These are phyloP conservation scores for Hirtodrosophila alboralis DNA, from an alignment of 2,888 invertebrate species.

Conservation along the genomic window DNA sequence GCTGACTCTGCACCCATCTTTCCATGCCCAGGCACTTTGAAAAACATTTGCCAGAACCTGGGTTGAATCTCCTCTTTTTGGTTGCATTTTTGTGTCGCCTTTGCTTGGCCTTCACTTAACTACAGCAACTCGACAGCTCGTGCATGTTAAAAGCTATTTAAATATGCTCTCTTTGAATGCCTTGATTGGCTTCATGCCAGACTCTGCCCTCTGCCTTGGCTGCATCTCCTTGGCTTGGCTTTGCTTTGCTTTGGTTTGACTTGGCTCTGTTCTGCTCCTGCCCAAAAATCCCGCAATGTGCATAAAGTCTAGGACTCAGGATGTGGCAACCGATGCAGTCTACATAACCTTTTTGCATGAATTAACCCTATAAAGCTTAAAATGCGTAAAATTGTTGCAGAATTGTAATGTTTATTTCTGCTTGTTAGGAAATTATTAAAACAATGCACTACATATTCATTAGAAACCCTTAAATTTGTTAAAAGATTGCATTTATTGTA, in stretches of 20 bases:
- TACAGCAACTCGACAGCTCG: constrained; percentile 71
- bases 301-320: constrained; percentile 6
- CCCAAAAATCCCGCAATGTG: constrained; percentile 39
- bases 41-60: constrained; percentile 46
- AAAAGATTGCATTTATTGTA: no score
- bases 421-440: no score
- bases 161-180: constrained; percentile 79
- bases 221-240: constrained; percentile 27
- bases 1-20: constrained; percentile 14
- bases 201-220: constrained; percentile 28
- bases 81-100: constrained; percentile 72
- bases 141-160: constrained; percentile 79
- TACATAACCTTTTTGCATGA: constrained; percentile 49
- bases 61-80: constrained; percentile 36
- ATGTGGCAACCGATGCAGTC: constrained; percentile 16
- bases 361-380: constrained; percentile 55
- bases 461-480: no score
- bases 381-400: constrained; percentile 16
- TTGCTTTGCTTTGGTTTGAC: constrained; percentile 11
- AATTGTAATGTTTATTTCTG: constrained; percentile 1
- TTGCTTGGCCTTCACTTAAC: constrained; percentile 75
- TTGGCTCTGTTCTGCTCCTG: constrained; percentile 19
- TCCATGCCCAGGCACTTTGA: constrained; percentile 37
- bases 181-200: constrained; percentile 70
- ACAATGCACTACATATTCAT: no score